Evolutionary conservation across 2,113 vertebrate species (phyloP), one percentile per base, ranked within the genome.

Genomic region (Larimichthys crocea): DNA sequence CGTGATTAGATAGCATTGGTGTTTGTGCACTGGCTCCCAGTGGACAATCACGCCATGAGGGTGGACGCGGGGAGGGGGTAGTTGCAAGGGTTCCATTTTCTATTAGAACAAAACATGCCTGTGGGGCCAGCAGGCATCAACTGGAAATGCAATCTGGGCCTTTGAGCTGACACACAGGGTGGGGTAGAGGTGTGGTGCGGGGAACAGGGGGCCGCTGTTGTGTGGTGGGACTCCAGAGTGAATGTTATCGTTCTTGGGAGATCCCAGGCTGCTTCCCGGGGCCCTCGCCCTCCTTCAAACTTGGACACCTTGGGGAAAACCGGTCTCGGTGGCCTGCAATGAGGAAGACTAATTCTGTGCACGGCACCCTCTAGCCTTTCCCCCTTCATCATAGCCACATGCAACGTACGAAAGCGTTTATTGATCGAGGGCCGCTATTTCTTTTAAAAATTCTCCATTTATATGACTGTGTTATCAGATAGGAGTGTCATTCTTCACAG

Each of bases 101-200:
- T 93, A 89, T 92, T 90, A 92, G 86, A 92, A 91, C 88, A 93
- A 93, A 92, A 92, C 83, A 91, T 78, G 89, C 89, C 88, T 93
- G 89, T 92, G 91, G 84, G 91, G 87, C 89, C 79, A 79, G 86
- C 85, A 84, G 86, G 82, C 88, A 52, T 92, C 90, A 91, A 92
- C 85, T 92, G 88, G 80, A 94, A 93, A 94, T 91, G 87, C 89
- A 93, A 91, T 92, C 91, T 92, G 88, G 87, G 86, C 87, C 82
- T 92, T 86, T 85, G 86, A 90, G 86, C 80, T 88, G 87, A 91
- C 89, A 88, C 88, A 74, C 84, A 70, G 82, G 74, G 86, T 84
- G 87, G 78, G 86, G 72, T 86, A 74, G 74, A 84, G 80, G 74
- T 76, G 79, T 88, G 76, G 66, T 50, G 80, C 35, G 22, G 61